A percentile compares a stretch with the other conserved stretches of the same genome.
Evolutionary conservation across 2,888 invertebrate genomes (phyloP).

Genomic region (Tenthredo livida): DNA sequence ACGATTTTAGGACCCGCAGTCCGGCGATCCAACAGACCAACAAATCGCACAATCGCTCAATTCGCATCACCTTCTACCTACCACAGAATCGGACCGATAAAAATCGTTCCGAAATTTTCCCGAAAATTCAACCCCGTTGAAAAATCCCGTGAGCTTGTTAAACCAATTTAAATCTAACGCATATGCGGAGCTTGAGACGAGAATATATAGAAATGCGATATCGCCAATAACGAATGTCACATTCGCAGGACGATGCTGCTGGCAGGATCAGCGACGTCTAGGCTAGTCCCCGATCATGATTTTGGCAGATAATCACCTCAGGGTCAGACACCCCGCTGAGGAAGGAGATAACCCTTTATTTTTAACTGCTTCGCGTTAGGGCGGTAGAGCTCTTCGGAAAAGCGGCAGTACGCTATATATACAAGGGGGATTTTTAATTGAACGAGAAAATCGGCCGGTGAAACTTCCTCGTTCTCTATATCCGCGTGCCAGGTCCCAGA

Average conservation of each 20-base stretch:
- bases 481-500: background rate
- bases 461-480: background rate
- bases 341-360: constrained; percentile 24
- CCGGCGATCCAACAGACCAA: background rate
- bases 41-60: background rate
- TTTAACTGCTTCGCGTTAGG: constrained; percentile 11
- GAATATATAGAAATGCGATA: background rate
- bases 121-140: background rate
- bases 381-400: constrained; percentile 24
- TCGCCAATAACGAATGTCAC: background rate
- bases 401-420: constrained; percentile 1
- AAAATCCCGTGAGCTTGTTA: background rate
- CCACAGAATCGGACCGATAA: background rate
- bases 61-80: background rate
- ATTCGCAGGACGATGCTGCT: background rate
- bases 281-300: background rate
- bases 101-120: background rate
- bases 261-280: background rate
- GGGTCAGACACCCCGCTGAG: background rate
- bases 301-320: constrained; percentile 3
- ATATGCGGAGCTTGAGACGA: background rate
- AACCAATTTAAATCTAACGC: background rate
- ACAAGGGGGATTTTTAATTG: constrained; percentile 34
- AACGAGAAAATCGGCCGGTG: constrained; percentile 12
- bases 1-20: background rate